Evolutionary conservation across 2,113 vertebrate species (phyloP), one percentile per base, ranked within the genome.

Genomic region (Ophiodon elongatus): DNA sequence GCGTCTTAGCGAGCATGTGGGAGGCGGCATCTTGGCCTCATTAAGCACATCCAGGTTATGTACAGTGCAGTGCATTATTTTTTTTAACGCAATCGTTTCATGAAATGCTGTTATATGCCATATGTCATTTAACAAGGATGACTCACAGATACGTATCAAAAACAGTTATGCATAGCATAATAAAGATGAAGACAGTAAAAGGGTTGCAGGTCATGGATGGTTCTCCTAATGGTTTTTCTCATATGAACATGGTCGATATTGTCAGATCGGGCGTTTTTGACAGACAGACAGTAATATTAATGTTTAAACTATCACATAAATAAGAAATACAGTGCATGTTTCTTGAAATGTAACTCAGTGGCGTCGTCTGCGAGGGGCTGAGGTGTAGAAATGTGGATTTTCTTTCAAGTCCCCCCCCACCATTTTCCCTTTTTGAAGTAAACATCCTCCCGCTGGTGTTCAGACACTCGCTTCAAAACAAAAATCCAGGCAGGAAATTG

Each of bases 11-110:
- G 86, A 82, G 89, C 83, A 47, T 73, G 89, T 88, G 87, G 89
- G 77, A 92, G 91, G 86, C 71, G 21, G 82, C 77, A 83, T 83
- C 76, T 85, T 80, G 80, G 91, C 89, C 83, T 88, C 90, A 90
- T 93, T 93, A 89, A 80, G 64, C 87, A 85, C 76, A 64, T 83
- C 84, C 64, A 73, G 56, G 81, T 87, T 84, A 78, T 72, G 84
- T 89, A 72, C 86, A 86, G 68, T 54, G 75, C 47, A 73, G 62
- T 64, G 56, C 33, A 2, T 86, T 59, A 71, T 62, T 57, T 59
- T 29, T 4, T 86, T 54, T 41, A 23, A 71, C 77, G 43, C 35
- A 39, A 25, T n/a, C 25, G 65, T 78, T 76, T 91, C 72, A 78
- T 62, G n/a, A 67, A 82, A 80, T 69, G 31, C 57, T 76, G 63